Conservation (phyloP, 35 echinoderm and acorn worm species). For the Eucidaris tribuloides region DNA sequence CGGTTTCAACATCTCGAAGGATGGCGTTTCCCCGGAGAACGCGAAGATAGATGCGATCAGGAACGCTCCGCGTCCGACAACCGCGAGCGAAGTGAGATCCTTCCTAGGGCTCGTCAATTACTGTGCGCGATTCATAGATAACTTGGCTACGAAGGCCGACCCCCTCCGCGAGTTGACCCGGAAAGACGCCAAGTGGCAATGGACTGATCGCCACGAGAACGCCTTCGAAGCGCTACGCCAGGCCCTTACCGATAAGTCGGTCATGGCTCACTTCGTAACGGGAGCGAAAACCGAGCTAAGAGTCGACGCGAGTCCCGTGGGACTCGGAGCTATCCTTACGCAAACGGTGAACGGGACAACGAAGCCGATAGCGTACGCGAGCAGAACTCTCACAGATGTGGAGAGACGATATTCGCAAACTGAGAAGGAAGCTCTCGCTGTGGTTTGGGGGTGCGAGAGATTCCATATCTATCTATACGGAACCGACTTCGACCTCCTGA, state of each 20-base stretch:
- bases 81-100: slow-evolving; percentile 30
- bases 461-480: slow-evolving; percentile 35
- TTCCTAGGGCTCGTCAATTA: slow-evolving; percentile 66
- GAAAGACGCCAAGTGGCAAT: slow-evolving; percentile 33
- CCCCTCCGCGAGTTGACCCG: slow-evolving; percentile 35
- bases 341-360: slow-evolving; percentile 49
- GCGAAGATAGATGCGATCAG: slow-evolving; percentile 44
- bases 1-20: slow-evolving; percentile 33
- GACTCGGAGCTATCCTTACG: slow-evolving; percentile 44
- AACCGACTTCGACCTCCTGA: neutral
- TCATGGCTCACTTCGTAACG: slow-evolving; percentile 61
- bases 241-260: slow-evolving; percentile 13
- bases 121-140: slow-evolving; percentile 28
- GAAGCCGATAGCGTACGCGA: slow-evolving; percentile 25
- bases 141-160: slow-evolving; percentile 17
- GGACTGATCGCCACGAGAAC: slow-evolving; percentile 6
- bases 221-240: slow-evolving; percentile 40
- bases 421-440: slow-evolving; percentile 32
- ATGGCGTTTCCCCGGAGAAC: slow-evolving; percentile 22
- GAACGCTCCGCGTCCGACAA: slow-evolving; percentile 43
- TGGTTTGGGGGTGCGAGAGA: slow-evolving; percentile 24
- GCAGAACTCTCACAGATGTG: slow-evolving; percentile 4
- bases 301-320: slow-evolving; percentile 38
- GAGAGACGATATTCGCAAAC: slow-evolving; percentile 39
- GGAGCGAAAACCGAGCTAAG: slow-evolving; percentile 22